Percentiles rank a stretch among this genome's conserved stretches.
These are phyloP conservation scores for Drosophila ambigua DNA, from an alignment of 1,140 invertebrate genomes.

Conservation along the genomic window DNA sequence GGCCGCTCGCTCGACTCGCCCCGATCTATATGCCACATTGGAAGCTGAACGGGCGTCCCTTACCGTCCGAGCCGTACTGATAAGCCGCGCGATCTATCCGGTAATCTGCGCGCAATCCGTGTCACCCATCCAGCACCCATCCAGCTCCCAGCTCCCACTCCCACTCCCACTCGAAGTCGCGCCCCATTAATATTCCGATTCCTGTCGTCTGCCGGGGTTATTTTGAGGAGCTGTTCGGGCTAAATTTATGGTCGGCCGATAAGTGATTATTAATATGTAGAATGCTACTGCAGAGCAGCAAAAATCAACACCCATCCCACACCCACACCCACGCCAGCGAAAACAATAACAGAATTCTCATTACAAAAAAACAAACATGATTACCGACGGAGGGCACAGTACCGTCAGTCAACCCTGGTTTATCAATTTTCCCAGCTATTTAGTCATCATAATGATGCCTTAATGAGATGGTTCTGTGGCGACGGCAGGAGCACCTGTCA, in stretches of 20 bases:
- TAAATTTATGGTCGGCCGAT: conserved; percentile 51
- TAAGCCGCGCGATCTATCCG: conserved; percentile 42
- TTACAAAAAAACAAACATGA: conserved; percentile 31
- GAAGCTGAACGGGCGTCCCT: conserved; percentile 10
- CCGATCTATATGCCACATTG: conserved; percentile 39
- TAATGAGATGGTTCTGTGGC: conserved; percentile 57
- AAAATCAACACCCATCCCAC: conserved; percentile 57
- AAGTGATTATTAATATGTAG: conserved; percentile 58
- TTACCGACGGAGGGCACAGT: conserved; percentile 29
- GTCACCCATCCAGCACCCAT: conserved; percentile 37
- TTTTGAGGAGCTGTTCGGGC: conserved; percentile 49
- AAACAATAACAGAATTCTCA: conserved; percentile 72
- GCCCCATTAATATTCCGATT: conserved; percentile 21
- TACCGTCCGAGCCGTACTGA: conserved; percentile 16
- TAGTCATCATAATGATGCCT: conserved; percentile 63
- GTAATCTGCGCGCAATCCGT: conserved; percentile 41
- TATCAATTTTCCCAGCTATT: conserved; percentile 70
- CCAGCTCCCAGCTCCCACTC: not conserved
- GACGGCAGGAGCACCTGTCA: conserved; percentile 9
- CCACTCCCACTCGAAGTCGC: conserved; percentile 10
- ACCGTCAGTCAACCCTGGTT: conserved; percentile 40
- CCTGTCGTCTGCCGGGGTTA: conserved; percentile 17
- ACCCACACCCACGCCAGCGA: conserved; percentile 45
- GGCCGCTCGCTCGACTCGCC: conserved; percentile 10
- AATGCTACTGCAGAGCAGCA: conserved; percentile 37